Evolutionary conservation across 2,113 vertebrate species (phyloP).

Genomic region (Pampusana beccarii): DNA sequence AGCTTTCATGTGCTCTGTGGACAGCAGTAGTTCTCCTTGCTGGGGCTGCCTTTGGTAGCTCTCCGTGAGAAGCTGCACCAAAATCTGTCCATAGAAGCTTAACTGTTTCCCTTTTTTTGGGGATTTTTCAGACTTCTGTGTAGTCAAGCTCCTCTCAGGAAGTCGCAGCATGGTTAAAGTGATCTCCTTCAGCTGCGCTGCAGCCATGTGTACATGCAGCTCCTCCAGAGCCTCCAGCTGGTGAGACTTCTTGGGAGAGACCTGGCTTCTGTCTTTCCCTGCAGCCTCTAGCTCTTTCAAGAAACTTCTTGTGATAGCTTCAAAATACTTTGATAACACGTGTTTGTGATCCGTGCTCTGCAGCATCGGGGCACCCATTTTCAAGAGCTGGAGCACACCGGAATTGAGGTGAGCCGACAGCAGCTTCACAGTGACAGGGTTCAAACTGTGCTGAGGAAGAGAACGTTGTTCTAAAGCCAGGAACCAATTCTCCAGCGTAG

Average conservation of each 20-base stretch:
- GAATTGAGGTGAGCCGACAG: conserved; percentile 79
- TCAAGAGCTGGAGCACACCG: conserved; percentile 77
- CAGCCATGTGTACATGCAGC: conserved; percentile 81
- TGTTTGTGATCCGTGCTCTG: conserved; percentile 46
- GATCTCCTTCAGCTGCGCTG: conserved; percentile 75
- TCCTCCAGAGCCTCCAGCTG: conserved; percentile 80
- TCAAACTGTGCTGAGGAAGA: conserved; percentile 81
- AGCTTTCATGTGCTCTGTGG: conserved; percentile 77
- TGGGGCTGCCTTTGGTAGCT: conserved; percentile 36
- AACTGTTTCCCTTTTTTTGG: conserved; percentile 52
- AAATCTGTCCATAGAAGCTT: conserved; percentile 78
- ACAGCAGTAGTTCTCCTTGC: conserved; percentile 64
- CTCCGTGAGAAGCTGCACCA: conserved; percentile 82
- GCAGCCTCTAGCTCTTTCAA: conserved; percentile 75
- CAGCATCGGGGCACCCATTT: conserved; percentile 67
- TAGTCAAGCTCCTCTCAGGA: conserved; percentile 76
- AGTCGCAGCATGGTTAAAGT: conserved; percentile 81
- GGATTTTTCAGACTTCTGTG: neutral
- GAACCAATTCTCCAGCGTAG: conserved; percentile 88
- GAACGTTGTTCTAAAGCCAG: conserved; percentile 82
- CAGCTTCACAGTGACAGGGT: conserved; percentile 79
- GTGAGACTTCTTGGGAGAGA: conserved; percentile 42
- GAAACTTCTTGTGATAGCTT: conserved; percentile 72
- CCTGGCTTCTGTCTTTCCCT: neutral
- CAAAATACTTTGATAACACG: conserved; percentile 74